Base-by-base conservation (phyloP, 2,888 invertebrate genomes). In the Pardosa pseudoannulata region DNA sequence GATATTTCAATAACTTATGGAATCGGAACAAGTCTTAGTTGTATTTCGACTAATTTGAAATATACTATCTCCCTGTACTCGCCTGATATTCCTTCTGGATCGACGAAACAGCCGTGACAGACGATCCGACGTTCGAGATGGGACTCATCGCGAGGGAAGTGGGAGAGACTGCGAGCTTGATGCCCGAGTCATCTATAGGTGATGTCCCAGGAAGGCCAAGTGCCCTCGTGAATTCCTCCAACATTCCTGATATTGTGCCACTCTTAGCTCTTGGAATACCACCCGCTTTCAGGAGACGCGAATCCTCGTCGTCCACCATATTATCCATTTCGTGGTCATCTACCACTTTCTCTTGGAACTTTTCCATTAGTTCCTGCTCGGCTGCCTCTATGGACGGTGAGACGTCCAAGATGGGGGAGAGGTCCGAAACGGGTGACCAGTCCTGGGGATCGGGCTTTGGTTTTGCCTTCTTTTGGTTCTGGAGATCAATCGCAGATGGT, bases 391-490 rank as follows among this genome's bases (percentile, higher is more conserved):
- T 89, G 0, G 92, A 91, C 0, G 92, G 92, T 0, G 92, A 92
- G 2, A 92, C 92, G 89, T 92, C 92, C 36, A 92, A 72, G 41
- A 92, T 92, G 0, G 92, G 92, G 1, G 92, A 92, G 2, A 92
- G 90, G 78, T 92, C 92, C 39, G 91, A 91, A 7, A 92, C 91
- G 1, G 92, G 92, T 0, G 92, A 92, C 92, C 92, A 92, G 89
- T 89, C 89, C 50, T 89, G 88, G 7, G 88, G 82, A 36, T 89
- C 89, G 16, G 88, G 88, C 46, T 88, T 88, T 1, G 83, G 78
- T 89, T 89, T 88, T 2, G 50, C 62, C 68, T 89, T 89, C 56
- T 89, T 89, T 72, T 88, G 89, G 19, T 70, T 71, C 76, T 89
- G 88, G 29, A 88, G 36, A 65, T 89, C 80, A n/a, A 70, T 70